Percentiles rank a stretch among this genome's conserved stretches.
Evolutionary conservation across 2,888 invertebrate genomes (phyloP).

Genomic region (Scrobipalpa atriplicella): DNA sequence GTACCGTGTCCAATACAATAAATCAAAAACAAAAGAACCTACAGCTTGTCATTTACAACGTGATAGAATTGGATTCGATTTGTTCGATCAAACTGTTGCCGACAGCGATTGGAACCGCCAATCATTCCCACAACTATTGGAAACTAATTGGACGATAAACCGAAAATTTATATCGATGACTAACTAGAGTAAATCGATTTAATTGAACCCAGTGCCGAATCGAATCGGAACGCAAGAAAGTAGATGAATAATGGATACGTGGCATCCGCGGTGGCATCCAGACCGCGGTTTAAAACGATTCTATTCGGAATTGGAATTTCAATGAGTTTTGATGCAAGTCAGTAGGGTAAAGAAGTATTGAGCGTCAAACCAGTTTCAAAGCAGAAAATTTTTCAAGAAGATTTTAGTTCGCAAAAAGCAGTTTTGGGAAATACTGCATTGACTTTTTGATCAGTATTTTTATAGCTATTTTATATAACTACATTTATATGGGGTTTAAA

Average conservation of each 20-base stretch:
- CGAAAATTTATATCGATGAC: slow-evolving; percentile 51
- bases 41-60: not conserved
- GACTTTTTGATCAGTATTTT: no score
- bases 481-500: no score
- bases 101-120: slow-evolving; percentile 34
- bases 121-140: slow-evolving; percentile 54
- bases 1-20: not conserved
- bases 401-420: no score
- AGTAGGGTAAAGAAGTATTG: slow-evolving; percentile 9
- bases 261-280: slow-evolving; percentile 43
- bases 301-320: slow-evolving; percentile 30
- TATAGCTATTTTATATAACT: no score
- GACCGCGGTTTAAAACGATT: slow-evolving; percentile 47
- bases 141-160: slow-evolving; percentile 60
- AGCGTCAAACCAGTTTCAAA: slow-evolving; percentile 18
- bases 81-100: slow-evolving; percentile 19
- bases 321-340: slow-evolving; percentile 23
- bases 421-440: no score
- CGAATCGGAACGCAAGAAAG: slow-evolving; percentile 48
- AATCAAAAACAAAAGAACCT: not conserved
- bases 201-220: slow-evolving; percentile 32
- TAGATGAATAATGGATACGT: slow-evolving; percentile 59
- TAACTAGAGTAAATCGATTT: slow-evolving; percentile 47
- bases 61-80: slow-evolving; percentile 13
- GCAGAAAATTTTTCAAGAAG: no score